phyloP scores from a whole-genome alignment of 2,888 invertebrate genomes.

The Leistus spinibarbis region DNA sequence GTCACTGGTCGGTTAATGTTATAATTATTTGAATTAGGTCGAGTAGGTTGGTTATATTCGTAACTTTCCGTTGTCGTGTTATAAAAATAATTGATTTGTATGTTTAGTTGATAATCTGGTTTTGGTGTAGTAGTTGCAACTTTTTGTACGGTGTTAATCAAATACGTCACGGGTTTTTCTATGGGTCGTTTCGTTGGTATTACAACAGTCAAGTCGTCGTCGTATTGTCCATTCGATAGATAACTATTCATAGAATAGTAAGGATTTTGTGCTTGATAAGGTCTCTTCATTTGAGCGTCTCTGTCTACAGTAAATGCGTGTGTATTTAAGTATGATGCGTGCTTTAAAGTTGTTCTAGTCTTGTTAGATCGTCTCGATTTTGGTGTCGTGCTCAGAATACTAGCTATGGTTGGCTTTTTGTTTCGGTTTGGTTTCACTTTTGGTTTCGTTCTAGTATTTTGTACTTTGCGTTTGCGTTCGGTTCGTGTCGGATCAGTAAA shows the following conservation, averaged over 20 bases:
- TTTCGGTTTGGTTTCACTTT: constrained; percentile 30
- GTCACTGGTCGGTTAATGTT: constrained; percentile 24
- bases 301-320: constrained; percentile 2
- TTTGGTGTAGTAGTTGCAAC: constrained; percentile 38
- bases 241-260: background rate
- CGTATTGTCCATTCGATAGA: background rate
- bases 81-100: constrained; percentile 38
- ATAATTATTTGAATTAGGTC: constrained; percentile 15
- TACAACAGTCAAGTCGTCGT: constrained; percentile 3
- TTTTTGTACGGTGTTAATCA: constrained; percentile 23
- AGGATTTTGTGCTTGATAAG: background rate
- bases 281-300: background rate
- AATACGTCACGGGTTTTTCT: constrained; percentile 21
- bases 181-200: constrained; percentile 16
- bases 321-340: constrained; percentile 9
- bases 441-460: constrained; percentile 1
- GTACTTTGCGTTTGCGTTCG: constrained; percentile 34
- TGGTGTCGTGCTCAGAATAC: background rate
- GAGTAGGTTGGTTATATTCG: background rate
- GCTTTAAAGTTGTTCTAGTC: constrained; percentile 17
- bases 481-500: constrained; percentile 3
- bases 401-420: background rate
- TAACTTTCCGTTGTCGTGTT: constrained; percentile 35
- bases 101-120: constrained; percentile 36
- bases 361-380: constrained; percentile 6